Percentiles rank a stretch among this genome's conserved stretches.
Evolutionary conservation across 1,140 invertebrate species (phyloP).

Genomic region (Stegodyphus mimosarum): DNA sequence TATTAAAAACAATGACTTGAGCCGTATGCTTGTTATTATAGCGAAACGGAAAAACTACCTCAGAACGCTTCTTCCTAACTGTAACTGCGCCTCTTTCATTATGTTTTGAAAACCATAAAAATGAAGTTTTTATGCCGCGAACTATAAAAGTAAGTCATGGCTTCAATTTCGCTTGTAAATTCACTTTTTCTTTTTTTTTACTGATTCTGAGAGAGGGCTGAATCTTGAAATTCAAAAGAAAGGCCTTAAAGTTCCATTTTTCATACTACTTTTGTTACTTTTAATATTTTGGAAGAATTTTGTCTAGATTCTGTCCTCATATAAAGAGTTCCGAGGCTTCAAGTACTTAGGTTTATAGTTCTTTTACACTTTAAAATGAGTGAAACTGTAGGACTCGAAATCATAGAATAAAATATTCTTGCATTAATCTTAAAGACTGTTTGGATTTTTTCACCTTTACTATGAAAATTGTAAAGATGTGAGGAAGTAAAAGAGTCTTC

Average conservation of each 20-base stretch:
- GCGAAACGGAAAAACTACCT: not conserved
- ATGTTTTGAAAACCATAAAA: conserved; percentile 43
- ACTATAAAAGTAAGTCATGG: conserved; percentile 47
- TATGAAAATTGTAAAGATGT: no score
- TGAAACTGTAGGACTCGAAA: no score
- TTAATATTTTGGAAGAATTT: no score
- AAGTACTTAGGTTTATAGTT: no score
- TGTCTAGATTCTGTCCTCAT: no score
- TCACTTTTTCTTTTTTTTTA: conserved; percentile 26
- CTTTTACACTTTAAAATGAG: no score
- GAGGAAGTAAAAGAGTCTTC: no score
- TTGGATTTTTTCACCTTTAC: no score
- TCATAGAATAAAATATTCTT: no score
- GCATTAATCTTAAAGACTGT: no score
- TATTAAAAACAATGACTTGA: conserved; percentile 45
- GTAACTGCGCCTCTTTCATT: conserved; percentile 45
- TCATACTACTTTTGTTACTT: not conserved
- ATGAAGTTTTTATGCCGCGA: conserved; percentile 40
- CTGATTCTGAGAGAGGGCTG: not conserved
- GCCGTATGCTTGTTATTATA: conserved; percentile 27
- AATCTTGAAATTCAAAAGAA: conserved; percentile 17
- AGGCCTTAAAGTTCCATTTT: conserved; percentile 39
- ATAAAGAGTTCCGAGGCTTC: no score
- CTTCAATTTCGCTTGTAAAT: conserved; percentile 31
- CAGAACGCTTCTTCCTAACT: not conserved